These are phyloP conservation scores for Crossocerus cetratus DNA, from an alignment of 2,888 invertebrate genomes.

Conservation along the genomic window DNA sequence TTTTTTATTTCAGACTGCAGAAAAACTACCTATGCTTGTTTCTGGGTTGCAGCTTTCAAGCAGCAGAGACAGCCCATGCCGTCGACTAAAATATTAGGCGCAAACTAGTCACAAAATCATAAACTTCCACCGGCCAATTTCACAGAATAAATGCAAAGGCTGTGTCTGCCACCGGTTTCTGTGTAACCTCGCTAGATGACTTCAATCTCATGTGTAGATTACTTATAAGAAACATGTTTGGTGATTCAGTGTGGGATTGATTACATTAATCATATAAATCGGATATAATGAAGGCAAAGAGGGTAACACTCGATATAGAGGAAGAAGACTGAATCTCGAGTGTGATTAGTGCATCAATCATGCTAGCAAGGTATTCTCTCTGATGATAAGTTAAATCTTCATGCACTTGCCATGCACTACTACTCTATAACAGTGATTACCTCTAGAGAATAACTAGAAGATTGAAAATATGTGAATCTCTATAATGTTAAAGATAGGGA, in stretches of 20 bases:
- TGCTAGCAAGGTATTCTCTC: slow-evolving; percentile 69
- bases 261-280: slow-evolving; percentile 47
- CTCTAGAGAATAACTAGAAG: slow-evolving; percentile 35
- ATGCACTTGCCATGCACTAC: slow-evolving; percentile 74
- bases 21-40: slow-evolving; percentile 54
- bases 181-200: slow-evolving; percentile 39
- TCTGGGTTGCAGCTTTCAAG: slow-evolving; percentile 60
- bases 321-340: slow-evolving; percentile 48
- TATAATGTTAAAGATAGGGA: slow-evolving; percentile 36
- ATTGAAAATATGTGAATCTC: slow-evolving; percentile 35
- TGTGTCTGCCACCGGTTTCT: slow-evolving; percentile 59
- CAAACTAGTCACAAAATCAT: neutral
- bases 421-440: slow-evolving; percentile 60
- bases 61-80: slow-evolving; percentile 61
- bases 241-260: slow-evolving; percentile 40
- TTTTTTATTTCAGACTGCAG: slow-evolving; percentile 69
- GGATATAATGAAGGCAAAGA: slow-evolving; percentile 54
- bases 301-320: slow-evolving; percentile 33
- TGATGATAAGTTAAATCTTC: slow-evolving; percentile 66
- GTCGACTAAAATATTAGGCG: neutral
- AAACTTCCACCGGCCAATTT: neutral
- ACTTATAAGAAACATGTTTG: slow-evolving; percentile 38
- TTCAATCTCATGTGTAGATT: slow-evolving; percentile 40
- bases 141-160: slow-evolving; percentile 20
- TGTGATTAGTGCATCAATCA: slow-evolving; percentile 73